Base-by-base conservation (phyloP, 2,113 vertebrate genomes). In the Edolisoma coerulescens region DNA sequence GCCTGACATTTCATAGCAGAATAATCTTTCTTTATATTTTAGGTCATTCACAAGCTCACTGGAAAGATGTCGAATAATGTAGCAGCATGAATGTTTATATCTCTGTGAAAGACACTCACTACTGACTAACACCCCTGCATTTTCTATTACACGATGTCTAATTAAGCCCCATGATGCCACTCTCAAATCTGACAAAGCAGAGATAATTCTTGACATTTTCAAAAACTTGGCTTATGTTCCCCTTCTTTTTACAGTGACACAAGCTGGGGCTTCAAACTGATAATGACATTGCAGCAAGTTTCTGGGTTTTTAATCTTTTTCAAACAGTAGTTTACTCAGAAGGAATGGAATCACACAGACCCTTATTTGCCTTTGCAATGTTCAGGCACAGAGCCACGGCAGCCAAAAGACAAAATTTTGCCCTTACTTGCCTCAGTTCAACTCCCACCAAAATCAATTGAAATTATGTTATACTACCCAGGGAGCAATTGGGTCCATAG, bases 161-260 rank as follows among this genome's bases (percentile, higher is more conserved):
- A 98, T 97, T 97, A 97, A 97, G 95, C 92, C 97, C 96, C 97
- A 96, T 95, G 97, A 97, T 67, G 96, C 91, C 96, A 86, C 92
- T 97, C 83, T 96, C 87, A 97, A 96, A 57, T 95, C 93, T 97
- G 65, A 94, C 89, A 97, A 97, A 96, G 85, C 93, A 95, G 96
- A 97, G 95, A 96, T 95, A 97, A 98, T 96, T 97, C 91, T 91
- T 95, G 96, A 94, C 93, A 97, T 97, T 97, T 98, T 97, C 86
- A 97, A 93, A 97, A 97, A 96, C 84, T 93, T 96, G 88, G 92
- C 94, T 97, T 93, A 94, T 94, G 94, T 96, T 95, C 70, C 91
- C 82, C 86, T 93, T 93, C 85, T 81, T 96, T 96, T 93, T 83
- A 92, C 93, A 96, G 96, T 81, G 84, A 90, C 96, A 95, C 93